A percentile compares a stretch with the other conserved stretches of the same genome.
Evolutionary conservation across 64 coral and sea anemone species (phyloP).

Genomic region (Pocillopora damicornis): DNA sequence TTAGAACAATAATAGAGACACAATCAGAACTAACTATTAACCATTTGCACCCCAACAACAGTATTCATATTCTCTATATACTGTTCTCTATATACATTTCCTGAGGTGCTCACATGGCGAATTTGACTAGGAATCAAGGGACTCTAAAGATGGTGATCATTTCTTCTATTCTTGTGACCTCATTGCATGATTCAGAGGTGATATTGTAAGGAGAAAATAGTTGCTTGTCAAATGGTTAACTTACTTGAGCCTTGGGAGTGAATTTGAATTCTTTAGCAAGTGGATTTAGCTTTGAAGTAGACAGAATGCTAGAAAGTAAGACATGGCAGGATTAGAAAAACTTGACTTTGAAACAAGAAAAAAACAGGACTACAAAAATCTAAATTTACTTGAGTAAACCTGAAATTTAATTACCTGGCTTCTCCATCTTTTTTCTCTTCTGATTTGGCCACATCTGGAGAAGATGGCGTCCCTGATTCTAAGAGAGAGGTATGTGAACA

Average conservation of each 20-base stretch:
- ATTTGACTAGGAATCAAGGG: no score
- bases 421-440: neutral
- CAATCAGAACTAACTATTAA: no score
- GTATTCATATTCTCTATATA: no score
- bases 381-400: no score
- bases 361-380: no score
- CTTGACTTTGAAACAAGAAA: neutral
- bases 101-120: no score
- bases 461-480: neutral
- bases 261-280: conserved; percentile 25
- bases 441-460: neutral
- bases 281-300: conserved; percentile 26
- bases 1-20: no score
- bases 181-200: neutral
- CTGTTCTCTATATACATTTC: no score
- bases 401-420: neutral
- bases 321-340: neutral
- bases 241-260: conserved; percentile 14
- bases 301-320: conserved; percentile 8
- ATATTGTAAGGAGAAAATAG: neutral
- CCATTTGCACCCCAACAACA: no score
- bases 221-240: neutral
- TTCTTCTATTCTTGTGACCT: no score
- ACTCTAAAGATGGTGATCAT: no score
- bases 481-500: neutral